A percentile compares a stretch with the other conserved stretches of the same genome.
Evolutionary conservation across 2,797 vertebrate genomes (phyloP).

Genomic region (Acomys russatus): DNA sequence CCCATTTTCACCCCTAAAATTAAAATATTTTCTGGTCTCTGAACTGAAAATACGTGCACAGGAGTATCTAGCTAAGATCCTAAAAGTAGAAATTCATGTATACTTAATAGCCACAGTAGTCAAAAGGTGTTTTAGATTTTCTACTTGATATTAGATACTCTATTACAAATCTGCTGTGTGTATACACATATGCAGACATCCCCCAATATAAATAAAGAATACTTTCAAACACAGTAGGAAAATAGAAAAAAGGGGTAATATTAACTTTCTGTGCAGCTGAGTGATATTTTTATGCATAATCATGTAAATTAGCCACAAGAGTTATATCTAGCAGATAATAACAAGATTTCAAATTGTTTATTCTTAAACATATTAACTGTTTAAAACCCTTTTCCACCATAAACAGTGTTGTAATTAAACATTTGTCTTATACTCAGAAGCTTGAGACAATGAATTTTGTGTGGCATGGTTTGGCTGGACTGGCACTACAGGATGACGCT

Average conservation of each 20-base stretch:
- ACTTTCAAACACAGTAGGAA: not conserved
- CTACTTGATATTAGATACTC: not conserved
- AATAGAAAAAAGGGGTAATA: not conserved
- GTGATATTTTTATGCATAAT: not conserved
- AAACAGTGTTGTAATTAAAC: not conserved
- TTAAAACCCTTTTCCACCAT: not conserved
- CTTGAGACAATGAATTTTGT: not conserved
- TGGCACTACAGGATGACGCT: not conserved
- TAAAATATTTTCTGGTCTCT: not conserved
- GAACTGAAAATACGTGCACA: not conserved
- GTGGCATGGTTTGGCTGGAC: not conserved
- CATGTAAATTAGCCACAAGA: not conserved
- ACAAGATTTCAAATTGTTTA: not conserved
- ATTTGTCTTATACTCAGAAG: not conserved
- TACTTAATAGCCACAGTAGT: not conserved
- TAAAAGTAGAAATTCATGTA: not conserved
- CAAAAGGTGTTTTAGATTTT: conserved; percentile 22
- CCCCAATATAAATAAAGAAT: not conserved
- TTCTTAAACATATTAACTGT: not conserved
- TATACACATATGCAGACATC: not conserved
- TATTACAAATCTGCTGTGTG: not conserved
- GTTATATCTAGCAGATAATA: not conserved
- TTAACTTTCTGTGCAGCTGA: not conserved
- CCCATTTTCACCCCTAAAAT: not conserved
- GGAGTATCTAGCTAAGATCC: not conserved